A percentile compares a stretch with the other conserved stretches of the same genome.
Evolutionary conservation across 2,888 invertebrate genomes (phyloP).

Genomic region (Scaeva pyrastri): DNA sequence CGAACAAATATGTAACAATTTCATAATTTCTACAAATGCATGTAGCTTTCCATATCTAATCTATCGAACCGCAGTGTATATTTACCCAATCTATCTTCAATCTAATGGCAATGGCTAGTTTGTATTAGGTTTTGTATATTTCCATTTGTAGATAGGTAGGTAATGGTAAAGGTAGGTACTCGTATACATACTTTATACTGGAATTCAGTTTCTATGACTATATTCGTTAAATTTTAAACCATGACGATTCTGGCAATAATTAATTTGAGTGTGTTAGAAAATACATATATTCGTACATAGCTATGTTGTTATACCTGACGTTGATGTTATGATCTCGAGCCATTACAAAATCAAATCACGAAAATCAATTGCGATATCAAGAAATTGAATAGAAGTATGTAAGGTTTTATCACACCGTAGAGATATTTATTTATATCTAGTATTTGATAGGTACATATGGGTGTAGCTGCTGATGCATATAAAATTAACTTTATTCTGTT

Average conservation of each 20-base stretch:
- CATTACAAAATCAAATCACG: conserved; percentile 75
- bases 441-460: background rate
- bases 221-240: conserved; percentile 45
- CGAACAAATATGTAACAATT: no score
- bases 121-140: conserved; percentile 19
- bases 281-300: conserved; percentile 2
- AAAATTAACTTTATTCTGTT: conserved; percentile 2
- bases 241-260: conserved; percentile 69
- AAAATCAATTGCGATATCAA: conserved; percentile 73
- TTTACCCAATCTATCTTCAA: conserved; percentile 55
- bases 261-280: conserved; percentile 59
- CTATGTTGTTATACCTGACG: background rate
- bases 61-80: background rate
- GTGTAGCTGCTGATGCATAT: conserved; percentile 16
- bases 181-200: background rate
- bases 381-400: conserved; percentile 29
- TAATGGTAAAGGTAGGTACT: no score
- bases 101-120: conserved; percentile 67
- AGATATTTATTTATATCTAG: background rate
- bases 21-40: background rate
- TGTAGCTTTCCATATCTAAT: background rate
- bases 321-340: conserved; percentile 55
- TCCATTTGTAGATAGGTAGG: background rate
- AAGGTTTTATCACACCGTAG: no score
- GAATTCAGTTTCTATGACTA: conserved; percentile 3